Conservation (phyloP, 2,797 vertebrate species). For the Lepidocolaptes lacrymiger region DNA sequence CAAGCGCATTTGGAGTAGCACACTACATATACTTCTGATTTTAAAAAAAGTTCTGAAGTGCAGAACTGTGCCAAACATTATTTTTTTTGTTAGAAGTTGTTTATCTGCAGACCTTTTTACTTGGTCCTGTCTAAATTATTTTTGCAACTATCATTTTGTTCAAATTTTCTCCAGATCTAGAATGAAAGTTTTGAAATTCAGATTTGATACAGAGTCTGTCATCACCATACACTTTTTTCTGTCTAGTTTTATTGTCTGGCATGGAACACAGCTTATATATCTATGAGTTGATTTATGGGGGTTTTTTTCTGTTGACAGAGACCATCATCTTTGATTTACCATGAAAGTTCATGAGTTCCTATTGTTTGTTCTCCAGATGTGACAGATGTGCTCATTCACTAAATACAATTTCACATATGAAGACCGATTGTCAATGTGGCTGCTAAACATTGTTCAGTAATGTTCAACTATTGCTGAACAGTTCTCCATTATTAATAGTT, state of each 20-base stretch:
- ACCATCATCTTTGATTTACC: background rate
- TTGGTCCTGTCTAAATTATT: background rate
- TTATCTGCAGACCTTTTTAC: background rate
- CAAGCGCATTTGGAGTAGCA: no score
- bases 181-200: background rate
- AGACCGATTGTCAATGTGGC: background rate
- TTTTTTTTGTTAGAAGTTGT: no score
- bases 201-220: background rate
- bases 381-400: background rate
- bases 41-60: no score
- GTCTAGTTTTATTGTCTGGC: background rate
- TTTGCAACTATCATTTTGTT: background rate
- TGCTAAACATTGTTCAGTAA: background rate
- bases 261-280: background rate
- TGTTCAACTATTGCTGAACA: background rate
- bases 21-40: no score
- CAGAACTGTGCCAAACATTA: no score
- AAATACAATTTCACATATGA: background rate
- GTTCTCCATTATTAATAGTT: background rate
- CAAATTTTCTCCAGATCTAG: background rate
- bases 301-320: background rate
- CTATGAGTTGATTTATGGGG: background rate
- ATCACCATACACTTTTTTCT: background rate
- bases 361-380: background rate
- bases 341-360: background rate